Percentiles rank a stretch among this genome's conserved stretches.
Conservation (phyloP, 2,888 invertebrate species). For the Drosophila fungiperda region DNA sequence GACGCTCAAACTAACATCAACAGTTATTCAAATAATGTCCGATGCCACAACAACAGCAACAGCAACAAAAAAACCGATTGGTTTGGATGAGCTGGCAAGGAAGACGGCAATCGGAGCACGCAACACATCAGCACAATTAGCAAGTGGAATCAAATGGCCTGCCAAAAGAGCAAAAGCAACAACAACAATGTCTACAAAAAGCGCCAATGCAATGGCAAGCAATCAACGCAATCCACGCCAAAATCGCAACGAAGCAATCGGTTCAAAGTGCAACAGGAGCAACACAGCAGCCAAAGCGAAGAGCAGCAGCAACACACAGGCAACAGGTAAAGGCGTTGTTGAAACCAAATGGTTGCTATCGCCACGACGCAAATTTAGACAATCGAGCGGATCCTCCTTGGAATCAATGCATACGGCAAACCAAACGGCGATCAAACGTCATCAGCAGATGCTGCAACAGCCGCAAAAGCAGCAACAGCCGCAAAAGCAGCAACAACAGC, state of each 20-base stretch:
- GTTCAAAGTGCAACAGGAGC: neutral
- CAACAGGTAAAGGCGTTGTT: neutral
- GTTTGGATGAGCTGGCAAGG: neutral
- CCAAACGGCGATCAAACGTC: neutral
- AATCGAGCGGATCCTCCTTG: constrained; percentile 49
- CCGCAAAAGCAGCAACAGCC: neutral
- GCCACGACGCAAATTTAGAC: constrained; percentile 47
- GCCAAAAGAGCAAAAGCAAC: neutral
- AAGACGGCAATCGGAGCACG: neutral
- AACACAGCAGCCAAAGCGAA: neutral
- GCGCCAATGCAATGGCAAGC: neutral
- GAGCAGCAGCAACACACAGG: neutral
- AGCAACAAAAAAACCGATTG: neutral
- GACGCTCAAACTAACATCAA: constrained; percentile 59
- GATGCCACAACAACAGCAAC: neutral
- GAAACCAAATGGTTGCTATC: constrained; percentile 53
- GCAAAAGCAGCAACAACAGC: neutral
- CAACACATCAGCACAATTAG: neutral
- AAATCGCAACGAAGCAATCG: neutral
- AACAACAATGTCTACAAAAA: constrained; percentile 1
- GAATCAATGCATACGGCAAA: constrained; percentile 13
- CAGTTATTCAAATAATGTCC: constrained; percentile 57
- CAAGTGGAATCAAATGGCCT: neutral
- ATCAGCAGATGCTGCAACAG: constrained; percentile 1
- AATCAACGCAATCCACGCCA: neutral